Base-by-base conservation (phyloP, 1,140 invertebrate genomes). In the Glomeris maerens region DNA sequence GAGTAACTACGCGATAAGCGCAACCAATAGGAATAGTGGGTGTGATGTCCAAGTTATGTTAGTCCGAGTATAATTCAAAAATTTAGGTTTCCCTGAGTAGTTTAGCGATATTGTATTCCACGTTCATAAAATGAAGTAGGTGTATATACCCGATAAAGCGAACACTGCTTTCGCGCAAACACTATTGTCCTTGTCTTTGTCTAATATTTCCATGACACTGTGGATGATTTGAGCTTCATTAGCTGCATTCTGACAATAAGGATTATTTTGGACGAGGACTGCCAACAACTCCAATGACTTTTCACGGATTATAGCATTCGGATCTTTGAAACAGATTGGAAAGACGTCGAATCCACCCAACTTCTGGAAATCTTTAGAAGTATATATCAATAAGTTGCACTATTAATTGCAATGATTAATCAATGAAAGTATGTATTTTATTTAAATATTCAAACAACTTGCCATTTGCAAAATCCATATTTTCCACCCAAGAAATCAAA, bases 101-200 rank as follows among this genome's bases (percentile, higher is more conserved):
- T n/a, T n/a, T n/a, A n/a, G n/a, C n/a, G n/a, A n/a, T n/a, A n/a
- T n/a, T n/a, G n/a, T n/a, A n/a, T n/a, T n/a, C n/a, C n/a, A n/a
- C n/a, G n/a, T n/a, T n/a, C n/a, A n/a, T n/a, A n/a, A n/a, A n/a
- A n/a, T n/a, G n/a, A n/a, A n/a, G n/a, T n/a, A n/a, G n/a, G n/a
- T n/a, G n/a, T n/a, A n/a, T n/a, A n/a, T 65, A 83, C 83, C 81
- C 52, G 83, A 85, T 27, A 84, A 60, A 48, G 82, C 83, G 63
- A 79, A 81, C 1, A 86, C 53, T 23, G 80, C 77, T 65, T 84
- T 84, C 3, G 76, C 64, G 54, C 72, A 71, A 0, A 80, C 75
- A 23, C 66, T 60, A 20, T 70, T 59, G 14, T 74, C 70, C 1
- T 63, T 57, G 62, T 84, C 81, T 1, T 66, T 69, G 39, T 78